Evolutionary conservation across 2,888 invertebrate species (phyloP).

Genomic region (Neoaliturus tenellus): DNA sequence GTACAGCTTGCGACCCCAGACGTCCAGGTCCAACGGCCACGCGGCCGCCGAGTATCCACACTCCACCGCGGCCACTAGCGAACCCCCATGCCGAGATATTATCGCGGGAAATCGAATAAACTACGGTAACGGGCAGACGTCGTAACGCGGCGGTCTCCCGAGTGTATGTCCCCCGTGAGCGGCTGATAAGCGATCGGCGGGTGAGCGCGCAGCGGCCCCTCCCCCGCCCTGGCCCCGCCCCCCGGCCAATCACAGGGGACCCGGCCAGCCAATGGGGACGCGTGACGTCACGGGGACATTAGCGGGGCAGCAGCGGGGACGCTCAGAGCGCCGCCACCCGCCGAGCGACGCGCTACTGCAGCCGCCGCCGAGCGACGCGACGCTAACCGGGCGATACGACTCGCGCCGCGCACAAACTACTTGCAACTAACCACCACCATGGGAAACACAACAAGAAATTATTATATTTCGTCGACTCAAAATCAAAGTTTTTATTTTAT

Average conservation of each 20-base stretch:
- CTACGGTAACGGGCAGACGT: constrained; percentile 52
- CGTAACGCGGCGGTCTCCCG: constrained; percentile 58
- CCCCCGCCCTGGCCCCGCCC: constrained; percentile 64
- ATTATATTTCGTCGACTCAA: no score
- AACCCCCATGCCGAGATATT: constrained; percentile 68
- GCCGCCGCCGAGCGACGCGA: constrained; percentile 55
- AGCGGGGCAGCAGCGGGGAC: constrained; percentile 63
- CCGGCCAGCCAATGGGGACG: constrained; percentile 57
- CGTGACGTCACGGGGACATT: constrained; percentile 66
- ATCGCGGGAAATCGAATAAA: constrained; percentile 48
- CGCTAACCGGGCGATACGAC: neutral
- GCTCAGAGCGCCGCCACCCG: constrained; percentile 54
- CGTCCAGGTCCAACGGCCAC: constrained; percentile 76
- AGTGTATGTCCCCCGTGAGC: constrained; percentile 71
- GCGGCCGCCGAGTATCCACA: constrained; percentile 77
- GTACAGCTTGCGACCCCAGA: constrained; percentile 88
- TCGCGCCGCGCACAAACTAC: neutral
- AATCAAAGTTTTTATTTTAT: no score
- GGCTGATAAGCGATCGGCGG: constrained; percentile 63
- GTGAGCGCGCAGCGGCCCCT: constrained; percentile 72
- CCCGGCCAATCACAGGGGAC: constrained; percentile 70
- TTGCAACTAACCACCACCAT: no score
- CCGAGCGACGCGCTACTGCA: constrained; percentile 52
- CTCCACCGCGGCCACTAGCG: constrained; percentile 64
- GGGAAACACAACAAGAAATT: no score